Evolutionary conservation across 2,113 vertebrate genomes (phyloP).

Genomic region (Neoarius graeffei): DNA sequence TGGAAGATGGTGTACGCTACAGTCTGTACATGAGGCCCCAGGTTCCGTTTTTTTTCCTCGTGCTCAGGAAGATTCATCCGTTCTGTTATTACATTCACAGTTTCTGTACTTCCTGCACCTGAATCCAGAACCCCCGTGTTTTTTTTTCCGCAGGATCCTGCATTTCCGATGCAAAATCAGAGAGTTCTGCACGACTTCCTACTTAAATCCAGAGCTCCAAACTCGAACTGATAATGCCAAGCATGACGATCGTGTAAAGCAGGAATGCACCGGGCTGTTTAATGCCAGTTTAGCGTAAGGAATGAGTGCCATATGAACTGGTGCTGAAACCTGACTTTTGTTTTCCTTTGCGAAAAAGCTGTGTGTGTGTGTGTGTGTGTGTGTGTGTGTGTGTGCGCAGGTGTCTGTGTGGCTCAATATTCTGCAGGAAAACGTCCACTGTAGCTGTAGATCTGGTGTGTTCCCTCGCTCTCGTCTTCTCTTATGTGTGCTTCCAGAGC

Average conservation of each 20-base stretch:
- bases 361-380: neutral
- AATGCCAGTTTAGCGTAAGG: conserved; percentile 12
- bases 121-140: neutral
- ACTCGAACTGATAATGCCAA: neutral
- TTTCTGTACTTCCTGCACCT: neutral
- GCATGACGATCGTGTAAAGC: neutral
- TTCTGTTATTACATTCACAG: neutral
- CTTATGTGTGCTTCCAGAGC: conserved; percentile 11
- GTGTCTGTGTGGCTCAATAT: neutral
- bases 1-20: too few relatives aligned
- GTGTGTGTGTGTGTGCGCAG: neutral
- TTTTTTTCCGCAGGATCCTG: neutral
- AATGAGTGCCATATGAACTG: conserved; percentile 15
- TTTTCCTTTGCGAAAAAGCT: neutral
- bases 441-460: neutral
- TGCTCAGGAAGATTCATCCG: neutral
- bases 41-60: neutral
- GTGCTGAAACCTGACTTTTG: neutral
- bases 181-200: neutral
- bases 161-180: neutral
- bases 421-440: neutral
- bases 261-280: conserved; percentile 11
- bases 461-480: neutral
- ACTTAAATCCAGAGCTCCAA: neutral
- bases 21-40: too few relatives aligned